These are phyloP conservation scores for Brachionus asplanchnoidis DNA, from an alignment of 1,140 invertebrate genomes.

Conservation along the genomic window DNA sequence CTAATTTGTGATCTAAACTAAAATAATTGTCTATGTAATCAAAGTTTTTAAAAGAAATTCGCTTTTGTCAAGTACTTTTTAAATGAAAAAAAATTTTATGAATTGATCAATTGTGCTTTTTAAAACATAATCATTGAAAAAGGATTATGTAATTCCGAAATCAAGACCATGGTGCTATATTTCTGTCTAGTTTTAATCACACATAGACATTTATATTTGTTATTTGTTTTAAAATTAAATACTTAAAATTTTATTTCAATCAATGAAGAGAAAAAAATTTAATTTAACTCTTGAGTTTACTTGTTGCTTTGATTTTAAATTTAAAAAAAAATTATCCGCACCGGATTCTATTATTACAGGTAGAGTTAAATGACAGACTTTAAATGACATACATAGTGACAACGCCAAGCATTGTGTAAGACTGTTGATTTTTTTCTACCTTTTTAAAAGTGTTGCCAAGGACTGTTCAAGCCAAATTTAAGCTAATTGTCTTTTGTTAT, in stretches of 20 bases:
- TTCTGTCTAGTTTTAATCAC: not conserved
- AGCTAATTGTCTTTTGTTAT: constrained; percentile 24
- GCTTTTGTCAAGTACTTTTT: too few relatives aligned
- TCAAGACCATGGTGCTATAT: not conserved
- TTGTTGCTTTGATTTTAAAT: not conserved
- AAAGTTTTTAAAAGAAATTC: too few relatives aligned
- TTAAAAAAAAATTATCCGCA: not conserved
- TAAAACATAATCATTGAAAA: too few relatives aligned
- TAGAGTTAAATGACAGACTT: not conserved
- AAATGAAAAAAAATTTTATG: too few relatives aligned
- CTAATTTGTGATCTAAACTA: too few relatives aligned
- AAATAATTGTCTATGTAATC: too few relatives aligned
- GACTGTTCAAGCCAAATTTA: not conserved
- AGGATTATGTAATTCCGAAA: not conserved
- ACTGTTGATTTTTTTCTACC: not conserved
- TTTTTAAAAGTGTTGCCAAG: constrained; percentile 18
- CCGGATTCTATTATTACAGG: not conserved
- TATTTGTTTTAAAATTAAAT: not conserved
- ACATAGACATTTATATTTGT: not conserved
- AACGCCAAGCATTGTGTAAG: not conserved
- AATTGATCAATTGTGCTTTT: too few relatives aligned
- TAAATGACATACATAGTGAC: not conserved
- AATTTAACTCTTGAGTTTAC: not conserved
- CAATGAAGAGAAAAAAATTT: not conserved
- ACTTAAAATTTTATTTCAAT: too few relatives aligned